Evolutionary conservation across 2,113 vertebrate genomes (phyloP).

Genomic region (Rhinolophus sinicus): DNA sequence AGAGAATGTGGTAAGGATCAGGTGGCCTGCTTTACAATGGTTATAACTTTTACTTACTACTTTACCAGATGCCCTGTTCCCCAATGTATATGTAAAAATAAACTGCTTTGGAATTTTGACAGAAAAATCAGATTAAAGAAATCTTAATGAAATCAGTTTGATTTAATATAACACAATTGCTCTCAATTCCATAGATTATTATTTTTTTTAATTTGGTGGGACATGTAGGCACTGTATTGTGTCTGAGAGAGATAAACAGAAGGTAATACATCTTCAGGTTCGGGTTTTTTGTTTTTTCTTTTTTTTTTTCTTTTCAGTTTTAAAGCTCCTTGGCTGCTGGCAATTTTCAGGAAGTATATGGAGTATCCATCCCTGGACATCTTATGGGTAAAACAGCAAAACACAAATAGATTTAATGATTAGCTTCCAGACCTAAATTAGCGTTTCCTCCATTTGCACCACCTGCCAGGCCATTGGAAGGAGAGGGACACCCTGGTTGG

Average conservation of each 20-base stretch:
- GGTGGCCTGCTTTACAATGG: neutral
- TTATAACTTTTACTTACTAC: neutral
- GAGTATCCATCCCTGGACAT: neutral
- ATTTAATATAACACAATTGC: neutral
- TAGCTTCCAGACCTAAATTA: neutral
- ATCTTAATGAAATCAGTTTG: neutral
- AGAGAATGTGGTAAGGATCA: neutral
- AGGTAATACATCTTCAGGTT: neutral
- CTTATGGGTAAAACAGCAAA: neutral
- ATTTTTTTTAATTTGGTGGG: slow-evolving; percentile 29
- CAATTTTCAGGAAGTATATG: neutral
- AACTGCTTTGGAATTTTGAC: neutral
- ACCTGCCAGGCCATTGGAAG: neutral
- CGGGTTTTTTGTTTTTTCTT: neutral
- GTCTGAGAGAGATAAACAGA: neutral
- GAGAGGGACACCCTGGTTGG: neutral
- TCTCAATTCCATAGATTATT: neutral
- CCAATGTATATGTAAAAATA: neutral
- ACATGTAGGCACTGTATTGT: neutral
- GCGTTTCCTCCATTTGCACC: neutral
- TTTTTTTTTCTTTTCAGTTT: neutral
- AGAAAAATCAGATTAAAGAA: neutral
- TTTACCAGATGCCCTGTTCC: neutral
- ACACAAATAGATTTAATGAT: neutral
- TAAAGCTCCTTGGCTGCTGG: neutral